A percentile compares a stretch with the other conserved stretches of the same genome.
These are phyloP conservation scores for Acrocephalus kingi DNA, from an alignment of 2,113 vertebrate species.

Conservation along the genomic window DNA sequence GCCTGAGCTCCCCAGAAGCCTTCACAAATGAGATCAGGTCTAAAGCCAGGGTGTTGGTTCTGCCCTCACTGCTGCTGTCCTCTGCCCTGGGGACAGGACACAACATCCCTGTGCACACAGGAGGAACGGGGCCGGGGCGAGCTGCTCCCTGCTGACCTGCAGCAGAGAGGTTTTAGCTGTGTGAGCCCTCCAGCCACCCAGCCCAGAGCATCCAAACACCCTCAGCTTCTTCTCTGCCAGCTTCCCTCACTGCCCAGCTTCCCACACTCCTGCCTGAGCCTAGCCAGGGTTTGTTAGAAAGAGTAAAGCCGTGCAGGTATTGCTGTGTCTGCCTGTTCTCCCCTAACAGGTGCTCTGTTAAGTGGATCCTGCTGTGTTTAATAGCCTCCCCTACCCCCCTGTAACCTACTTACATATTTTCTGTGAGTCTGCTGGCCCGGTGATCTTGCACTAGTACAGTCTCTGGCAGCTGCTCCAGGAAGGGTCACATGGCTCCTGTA, in stretches of 20 bases:
- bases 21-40: not conserved
- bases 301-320: accelerated
- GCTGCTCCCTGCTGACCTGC: not conserved
- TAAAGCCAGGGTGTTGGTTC: not conserved
- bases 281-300: not conserved
- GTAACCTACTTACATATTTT: conserved; percentile 43
- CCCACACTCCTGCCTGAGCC: accelerated
- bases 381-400: not conserved
- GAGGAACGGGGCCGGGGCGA: not conserved
- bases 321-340: not conserved
- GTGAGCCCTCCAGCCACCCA: not conserved
- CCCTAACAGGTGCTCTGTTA: conserved; percentile 13
- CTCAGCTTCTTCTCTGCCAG: not conserved
- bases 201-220: not conserved
- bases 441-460: not conserved
- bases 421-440: not conserved
- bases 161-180: not conserved
- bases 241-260: not conserved
- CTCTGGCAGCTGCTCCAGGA: not conserved
- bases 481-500: not conserved
- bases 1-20: not conserved
- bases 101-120: not conserved
- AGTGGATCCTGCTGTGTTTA: conserved; percentile 23
- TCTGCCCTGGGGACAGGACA: not conserved
- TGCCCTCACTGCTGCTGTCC: not conserved